Percentiles rank a stretch among this genome's conserved stretches.
phyloP scores from a whole-genome alignment of 1,140 invertebrate species.

The Drosophila insularis region DNA sequence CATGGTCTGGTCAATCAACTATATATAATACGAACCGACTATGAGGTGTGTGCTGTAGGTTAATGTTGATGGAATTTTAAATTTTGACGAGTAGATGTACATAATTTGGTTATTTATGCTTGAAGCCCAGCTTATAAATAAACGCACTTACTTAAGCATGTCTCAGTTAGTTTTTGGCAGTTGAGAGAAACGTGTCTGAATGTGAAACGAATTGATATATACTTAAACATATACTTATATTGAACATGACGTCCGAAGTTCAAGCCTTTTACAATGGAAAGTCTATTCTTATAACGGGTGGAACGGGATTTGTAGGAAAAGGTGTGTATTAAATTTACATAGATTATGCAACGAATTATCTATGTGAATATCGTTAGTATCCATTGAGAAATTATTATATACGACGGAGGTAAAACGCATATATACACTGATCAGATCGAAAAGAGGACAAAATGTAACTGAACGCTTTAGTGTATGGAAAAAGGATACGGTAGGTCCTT shows the following conservation, averaged over 20 bases:
- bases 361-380: constrained; percentile 66
- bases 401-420: constrained; percentile 88
- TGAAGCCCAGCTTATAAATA: constrained; percentile 1
- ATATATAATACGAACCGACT: neutral
- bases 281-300: constrained; percentile 86
- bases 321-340: constrained; percentile 61
- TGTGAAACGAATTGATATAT: neutral
- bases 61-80: neutral
- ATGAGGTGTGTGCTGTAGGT: neutral
- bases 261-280: constrained; percentile 85
- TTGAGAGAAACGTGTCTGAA: neutral
- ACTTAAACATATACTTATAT: neutral
- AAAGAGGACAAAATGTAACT: constrained; percentile 88
- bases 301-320: constrained; percentile 90
- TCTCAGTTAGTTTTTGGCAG: constrained; percentile 6
- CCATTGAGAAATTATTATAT: constrained; percentile 92
- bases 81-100: neutral
- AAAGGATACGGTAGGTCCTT: constrained; percentile 73
- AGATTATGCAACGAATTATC: neutral
- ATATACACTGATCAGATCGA: constrained; percentile 89
- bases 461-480: constrained; percentile 85
- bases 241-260: constrained; percentile 72
- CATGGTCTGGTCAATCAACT: neutral
- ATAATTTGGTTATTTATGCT: neutral
- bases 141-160: neutral